Conservation (phyloP, 64 coral and sea anemone species). For the Hydrozoanthus tunicans region DNA sequence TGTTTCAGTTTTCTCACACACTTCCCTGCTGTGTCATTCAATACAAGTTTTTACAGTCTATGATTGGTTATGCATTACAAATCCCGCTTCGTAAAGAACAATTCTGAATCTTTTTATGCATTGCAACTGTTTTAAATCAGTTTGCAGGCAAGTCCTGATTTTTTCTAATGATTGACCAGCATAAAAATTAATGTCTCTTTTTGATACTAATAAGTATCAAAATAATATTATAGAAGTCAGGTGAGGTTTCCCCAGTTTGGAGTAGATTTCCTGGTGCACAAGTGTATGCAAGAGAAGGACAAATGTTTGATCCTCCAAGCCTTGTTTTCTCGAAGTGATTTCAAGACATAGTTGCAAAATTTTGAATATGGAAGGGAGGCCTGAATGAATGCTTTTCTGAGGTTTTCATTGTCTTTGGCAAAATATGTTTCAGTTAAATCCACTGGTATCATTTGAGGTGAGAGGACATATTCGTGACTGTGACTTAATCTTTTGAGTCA, state of each 20-base stretch:
- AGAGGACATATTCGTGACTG: not conserved
- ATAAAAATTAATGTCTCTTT: no score
- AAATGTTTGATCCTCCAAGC: no score
- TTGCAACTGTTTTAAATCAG: not conserved
- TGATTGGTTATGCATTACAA: conserved; percentile 24
- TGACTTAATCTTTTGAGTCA: not conserved
- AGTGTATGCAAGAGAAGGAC: no score
- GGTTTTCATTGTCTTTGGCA: no score
- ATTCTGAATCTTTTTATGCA: not conserved
- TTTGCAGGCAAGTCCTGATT: not conserved
- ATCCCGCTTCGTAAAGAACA: not conserved
- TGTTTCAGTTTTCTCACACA: conserved; percentile 15
- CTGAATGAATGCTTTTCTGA: not conserved
- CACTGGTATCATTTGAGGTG: conserved; percentile 43
- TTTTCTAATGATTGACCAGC: not conserved
- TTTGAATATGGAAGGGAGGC: not conserved
- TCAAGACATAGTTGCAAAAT: not conserved
- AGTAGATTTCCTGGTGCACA: no score
- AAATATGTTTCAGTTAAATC: conserved; percentile 17
- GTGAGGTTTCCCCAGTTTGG: not conserved
- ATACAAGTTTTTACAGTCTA: not conserved
- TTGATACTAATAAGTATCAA: not conserved
- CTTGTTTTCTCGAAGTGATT: no score
- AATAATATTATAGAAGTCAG: not conserved
- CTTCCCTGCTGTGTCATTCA: conserved; percentile 26